Evolutionary conservation across 2,888 invertebrate genomes (phyloP), one percentile per base, ranked within the genome.

Genomic region (Phania funesta): DNA sequence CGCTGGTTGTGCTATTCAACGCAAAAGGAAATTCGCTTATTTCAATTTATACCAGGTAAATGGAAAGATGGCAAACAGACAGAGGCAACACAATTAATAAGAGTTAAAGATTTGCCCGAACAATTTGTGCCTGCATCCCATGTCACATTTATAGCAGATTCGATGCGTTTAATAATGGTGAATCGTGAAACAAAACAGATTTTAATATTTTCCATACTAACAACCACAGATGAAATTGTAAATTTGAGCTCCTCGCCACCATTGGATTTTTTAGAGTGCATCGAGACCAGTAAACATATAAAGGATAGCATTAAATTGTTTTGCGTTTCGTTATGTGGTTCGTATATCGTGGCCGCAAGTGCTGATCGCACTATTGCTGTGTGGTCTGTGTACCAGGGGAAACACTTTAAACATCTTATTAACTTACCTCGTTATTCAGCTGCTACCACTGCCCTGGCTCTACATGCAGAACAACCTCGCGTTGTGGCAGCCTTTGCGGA

Each of bases 1-100:
- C 92, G 93, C 80, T 94, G 94, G 91, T 92, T 98, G 20, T 93
- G 95, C 6, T 97, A 96, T 89, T 95, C 96, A 0, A 96, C 96
- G 0, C 91, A 92, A 26, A 92, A 90, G 62, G 91, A 93, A 74
- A 89, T 96, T 29, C 93, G 95, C 73, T 91, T 97, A 79, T 95
- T 86, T 58, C 84, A 85, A 0, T 84, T 89, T 54, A 80, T 67
- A 29, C 58, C 81, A 60, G 86, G 87, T 4, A 86, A 85, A 11
- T 83, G 84, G 41, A 88, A 88, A 1, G 6, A 13, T 18, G 86
- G 87, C 24, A 54, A 52, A 26, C 50, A 73, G 7, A 81, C 68
- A 11, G 32, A 83, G 5, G 68, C 48, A 7, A 77, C 86, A 3
- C 83, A 85, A 41, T 76, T 93, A 29, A 79, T 84, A 11, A 87